phyloP scores from a whole-genome alignment of 2,113 vertebrate genomes.

The Macaca mulatta region DNA sequence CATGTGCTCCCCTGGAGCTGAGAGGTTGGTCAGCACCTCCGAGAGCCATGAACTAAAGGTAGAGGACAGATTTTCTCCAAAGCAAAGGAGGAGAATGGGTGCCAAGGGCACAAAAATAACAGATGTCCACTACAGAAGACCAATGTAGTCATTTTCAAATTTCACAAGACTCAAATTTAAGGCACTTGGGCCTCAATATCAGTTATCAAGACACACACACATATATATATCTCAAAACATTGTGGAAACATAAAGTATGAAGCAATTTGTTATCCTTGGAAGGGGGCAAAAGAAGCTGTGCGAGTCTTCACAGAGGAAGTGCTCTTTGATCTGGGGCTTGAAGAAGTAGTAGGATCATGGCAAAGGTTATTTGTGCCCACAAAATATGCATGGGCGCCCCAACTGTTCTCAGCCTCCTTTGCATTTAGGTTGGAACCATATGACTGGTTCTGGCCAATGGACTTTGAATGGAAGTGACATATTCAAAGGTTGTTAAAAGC shows the following conservation, averaged over 20 bases:
- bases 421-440: background rate
- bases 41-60: background rate
- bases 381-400: background rate
- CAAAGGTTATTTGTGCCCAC: background rate
- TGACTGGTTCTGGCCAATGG: background rate
- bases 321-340: background rate
- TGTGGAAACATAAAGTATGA: background rate
- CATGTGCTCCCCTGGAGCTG: background rate
- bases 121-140: background rate
- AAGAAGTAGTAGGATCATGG: background rate
- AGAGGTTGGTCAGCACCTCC: background rate
- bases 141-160: background rate
- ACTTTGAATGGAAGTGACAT: background rate
- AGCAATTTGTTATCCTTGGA: background rate
- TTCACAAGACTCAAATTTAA: background rate
- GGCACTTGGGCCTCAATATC: background rate
- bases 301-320: background rate
- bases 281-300: fast-evolving
- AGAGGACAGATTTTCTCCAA: background rate
- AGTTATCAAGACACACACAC: background rate
- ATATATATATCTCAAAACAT: background rate
- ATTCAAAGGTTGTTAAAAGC: background rate
- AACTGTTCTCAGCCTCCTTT: background rate
- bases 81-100: background rate
- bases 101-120: background rate